These are phyloP conservation scores for Ditula angustiorana DNA, from an alignment of 2,888 invertebrate genomes.

Conservation along the genomic window DNA sequence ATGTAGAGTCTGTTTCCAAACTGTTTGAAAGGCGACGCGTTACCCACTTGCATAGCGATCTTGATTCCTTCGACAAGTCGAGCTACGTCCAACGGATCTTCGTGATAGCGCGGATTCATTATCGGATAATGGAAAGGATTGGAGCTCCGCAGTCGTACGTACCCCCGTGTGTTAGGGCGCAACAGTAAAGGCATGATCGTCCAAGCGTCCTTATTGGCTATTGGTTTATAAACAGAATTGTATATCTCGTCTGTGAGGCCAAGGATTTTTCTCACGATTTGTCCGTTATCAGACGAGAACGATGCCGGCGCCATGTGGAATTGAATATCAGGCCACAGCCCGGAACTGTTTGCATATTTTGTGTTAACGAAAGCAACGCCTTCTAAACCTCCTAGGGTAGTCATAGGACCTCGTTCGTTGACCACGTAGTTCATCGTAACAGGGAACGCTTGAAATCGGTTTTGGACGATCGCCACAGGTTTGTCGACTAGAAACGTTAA, in stretches of 20 bases:
- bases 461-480: constrained; percentile 93
- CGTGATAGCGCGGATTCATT: constrained; percentile 97
- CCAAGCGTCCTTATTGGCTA: constrained; percentile 92
- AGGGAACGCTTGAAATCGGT: constrained; percentile 90
- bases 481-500: constrained; percentile 92
- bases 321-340: constrained; percentile 95
- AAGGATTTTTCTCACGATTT: constrained; percentile 90
- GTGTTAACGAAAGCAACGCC: constrained; percentile 95
- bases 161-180: constrained; percentile 92
- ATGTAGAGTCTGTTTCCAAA: constrained; percentile 91
- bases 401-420: constrained; percentile 93
- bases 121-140: constrained; percentile 95
- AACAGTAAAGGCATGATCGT: constrained; percentile 94
- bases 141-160: constrained; percentile 89
- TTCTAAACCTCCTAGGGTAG: constrained; percentile 94
- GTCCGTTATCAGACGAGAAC: constrained; percentile 92
- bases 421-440: constrained; percentile 93
- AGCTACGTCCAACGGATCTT: constrained; percentile 91
- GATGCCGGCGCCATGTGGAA: constrained; percentile 97
- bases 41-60: constrained; percentile 89
- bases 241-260: constrained; percentile 93
- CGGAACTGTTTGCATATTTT: constrained; percentile 91
- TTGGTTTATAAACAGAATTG: constrained; percentile 91
- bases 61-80: constrained; percentile 94
- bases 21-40: constrained; percentile 91